A percentile compares a stretch with the other conserved stretches of the same genome.
Evolutionary conservation across 1,140 invertebrate genomes (phyloP).

Genomic region (Belonocnema kinseyi): DNA sequence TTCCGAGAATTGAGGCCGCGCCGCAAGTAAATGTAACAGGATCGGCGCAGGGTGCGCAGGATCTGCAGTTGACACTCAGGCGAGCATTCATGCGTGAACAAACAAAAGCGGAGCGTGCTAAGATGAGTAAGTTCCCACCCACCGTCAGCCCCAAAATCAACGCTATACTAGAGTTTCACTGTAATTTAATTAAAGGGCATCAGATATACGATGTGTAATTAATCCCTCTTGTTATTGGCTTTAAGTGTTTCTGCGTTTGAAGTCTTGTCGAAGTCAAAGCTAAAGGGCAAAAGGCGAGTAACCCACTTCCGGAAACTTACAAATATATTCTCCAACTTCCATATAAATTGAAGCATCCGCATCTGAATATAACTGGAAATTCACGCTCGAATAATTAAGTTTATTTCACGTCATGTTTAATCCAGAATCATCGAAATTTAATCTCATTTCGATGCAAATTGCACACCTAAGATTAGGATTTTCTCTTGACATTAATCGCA

Average conservation of each 20-base stretch:
- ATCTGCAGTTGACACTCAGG: no score
- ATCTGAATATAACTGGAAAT: background rate
- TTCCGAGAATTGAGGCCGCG: no score
- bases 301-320: background rate
- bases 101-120: no score
- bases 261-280: conserved; percentile 3
- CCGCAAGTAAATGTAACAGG: no score
- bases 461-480: background rate
- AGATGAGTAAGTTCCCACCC: no score
- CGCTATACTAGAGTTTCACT: no score
- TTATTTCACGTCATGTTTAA: background rate
- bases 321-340: background rate
- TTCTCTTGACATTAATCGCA: background rate
- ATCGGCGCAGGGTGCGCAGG: no score
- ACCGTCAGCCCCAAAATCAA: no score
- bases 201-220: background rate
- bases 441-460: background rate
- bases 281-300: conserved; percentile 3
- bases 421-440: background rate
- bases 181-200: conserved; percentile 13
- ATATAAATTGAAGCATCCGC: background rate
- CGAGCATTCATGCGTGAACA: no score
- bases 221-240: background rate
- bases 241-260: background rate
- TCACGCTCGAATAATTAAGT: background rate